These are phyloP conservation scores for Riptortus pedestris DNA, from an alignment of 1,140 invertebrate species.

Conservation along the genomic window DNA sequence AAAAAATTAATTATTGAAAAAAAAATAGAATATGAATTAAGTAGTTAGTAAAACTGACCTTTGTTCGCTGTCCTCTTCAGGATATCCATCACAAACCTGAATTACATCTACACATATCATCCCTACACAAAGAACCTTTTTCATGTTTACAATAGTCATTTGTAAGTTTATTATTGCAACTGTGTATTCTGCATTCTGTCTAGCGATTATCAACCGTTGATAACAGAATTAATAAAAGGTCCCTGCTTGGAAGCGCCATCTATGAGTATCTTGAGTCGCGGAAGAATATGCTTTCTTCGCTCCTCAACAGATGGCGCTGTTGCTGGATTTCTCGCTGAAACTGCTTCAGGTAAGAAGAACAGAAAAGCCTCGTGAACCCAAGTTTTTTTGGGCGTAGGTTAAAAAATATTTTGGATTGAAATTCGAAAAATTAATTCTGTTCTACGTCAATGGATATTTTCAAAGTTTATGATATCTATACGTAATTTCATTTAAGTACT, in stretches of 20 bases:
- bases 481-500: too few relatives aligned
- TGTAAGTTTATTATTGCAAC: background rate
- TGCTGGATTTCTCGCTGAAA: background rate
- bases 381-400: too few relatives aligned
- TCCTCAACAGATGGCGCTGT: background rate
- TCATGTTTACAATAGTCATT: background rate
- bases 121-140: slow-evolving; percentile 40
- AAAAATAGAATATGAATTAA: background rate
- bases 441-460: too few relatives aligned
- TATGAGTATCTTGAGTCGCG: background rate
- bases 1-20: background rate
- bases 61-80: slow-evolving; percentile 41
- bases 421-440: too few relatives aligned
- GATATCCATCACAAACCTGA: slow-evolving; percentile 40
- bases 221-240: background rate
- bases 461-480: too few relatives aligned
- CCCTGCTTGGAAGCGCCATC: background rate
- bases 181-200: background rate
- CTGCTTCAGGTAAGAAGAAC: too few relatives aligned
- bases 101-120: slow-evolving; percentile 44
- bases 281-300: background rate
- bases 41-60: slow-evolving; percentile 34
- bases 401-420: too few relatives aligned
- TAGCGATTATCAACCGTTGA: background rate
- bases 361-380: too few relatives aligned